phyloP scores from a whole-genome alignment of 2,888 invertebrate genomes.

The Lithophane ornitopus region DNA sequence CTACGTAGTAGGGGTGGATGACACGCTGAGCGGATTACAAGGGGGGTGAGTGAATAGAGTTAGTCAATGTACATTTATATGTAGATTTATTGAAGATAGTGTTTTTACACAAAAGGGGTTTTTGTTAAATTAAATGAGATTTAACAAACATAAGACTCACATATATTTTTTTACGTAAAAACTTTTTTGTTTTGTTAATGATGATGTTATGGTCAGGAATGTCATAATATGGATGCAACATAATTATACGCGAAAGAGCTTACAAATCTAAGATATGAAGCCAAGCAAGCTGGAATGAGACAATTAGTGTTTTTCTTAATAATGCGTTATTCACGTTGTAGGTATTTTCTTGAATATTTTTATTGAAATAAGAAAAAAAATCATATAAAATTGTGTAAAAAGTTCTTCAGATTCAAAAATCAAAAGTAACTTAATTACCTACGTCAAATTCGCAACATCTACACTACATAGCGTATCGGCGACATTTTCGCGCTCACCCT shows the following conservation, averaged over 20 bases:
- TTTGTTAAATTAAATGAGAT: not conserved
- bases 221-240: not conserved
- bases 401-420: not conserved
- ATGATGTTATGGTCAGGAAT: not conserved
- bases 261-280: not conserved
- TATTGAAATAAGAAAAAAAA: not conserved
- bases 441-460: conserved; percentile 18
- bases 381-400: not conserved
- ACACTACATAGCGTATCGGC: conserved; percentile 12
- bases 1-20: conserved; percentile 43
- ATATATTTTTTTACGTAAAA: not conserved
- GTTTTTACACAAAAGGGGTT: not conserved
- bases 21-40: conserved; percentile 50
- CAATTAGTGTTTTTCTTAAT: not conserved
- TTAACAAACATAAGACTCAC: not conserved
- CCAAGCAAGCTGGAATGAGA: not conserved
- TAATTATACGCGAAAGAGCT: not conserved
- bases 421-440: not conserved
- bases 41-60: conserved; percentile 9
- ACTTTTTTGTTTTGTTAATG: not conserved
- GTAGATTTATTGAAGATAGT: conserved; percentile 22
- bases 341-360: not conserved
- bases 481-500: conserved; percentile 62
- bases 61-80: conserved; percentile 32
- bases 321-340: not conserved